phyloP scores from a whole-genome alignment of 2,113 vertebrate species.

The Cariama cristata region DNA sequence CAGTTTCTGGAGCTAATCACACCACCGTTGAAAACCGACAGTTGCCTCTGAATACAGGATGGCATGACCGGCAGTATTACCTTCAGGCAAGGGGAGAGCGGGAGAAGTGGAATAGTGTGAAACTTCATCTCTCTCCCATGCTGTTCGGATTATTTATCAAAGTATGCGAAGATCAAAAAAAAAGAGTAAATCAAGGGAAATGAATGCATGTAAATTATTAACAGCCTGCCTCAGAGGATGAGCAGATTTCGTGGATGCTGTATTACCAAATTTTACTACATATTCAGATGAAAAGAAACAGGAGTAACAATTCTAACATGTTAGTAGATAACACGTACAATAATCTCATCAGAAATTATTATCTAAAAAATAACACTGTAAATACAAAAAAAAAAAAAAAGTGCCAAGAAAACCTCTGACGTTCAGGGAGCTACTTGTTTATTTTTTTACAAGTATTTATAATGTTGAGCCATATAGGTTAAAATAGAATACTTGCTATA shows the following conservation, averaged over 20 bases:
- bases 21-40: background rate
- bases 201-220: constrained; percentile 35
- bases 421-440: background rate
- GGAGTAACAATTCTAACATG: background rate
- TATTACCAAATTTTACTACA: constrained; percentile 3
- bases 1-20: constrained; percentile 4
- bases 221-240: constrained; percentile 15
- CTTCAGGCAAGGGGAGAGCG: constrained; percentile 37
- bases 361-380: background rate
- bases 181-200: constrained; percentile 12
- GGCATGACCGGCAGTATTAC: constrained; percentile 3
- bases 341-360: background rate
- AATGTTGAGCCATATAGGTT: background rate
- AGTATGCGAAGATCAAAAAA: constrained; percentile 43
- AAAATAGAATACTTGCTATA: background rate
- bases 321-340: background rate
- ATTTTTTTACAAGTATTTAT: background rate
- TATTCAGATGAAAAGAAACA: background rate
- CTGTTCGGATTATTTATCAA: constrained; percentile 37
- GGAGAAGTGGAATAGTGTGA: constrained; percentile 20
- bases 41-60: background rate
- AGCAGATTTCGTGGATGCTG: background rate
- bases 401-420: background rate
- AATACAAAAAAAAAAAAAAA: background rate
- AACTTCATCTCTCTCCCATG: constrained; percentile 20